These are phyloP conservation scores for Pterobdella sp. DNA, from an alignment of 2,888 invertebrate species.

Conservation along the genomic window DNA sequence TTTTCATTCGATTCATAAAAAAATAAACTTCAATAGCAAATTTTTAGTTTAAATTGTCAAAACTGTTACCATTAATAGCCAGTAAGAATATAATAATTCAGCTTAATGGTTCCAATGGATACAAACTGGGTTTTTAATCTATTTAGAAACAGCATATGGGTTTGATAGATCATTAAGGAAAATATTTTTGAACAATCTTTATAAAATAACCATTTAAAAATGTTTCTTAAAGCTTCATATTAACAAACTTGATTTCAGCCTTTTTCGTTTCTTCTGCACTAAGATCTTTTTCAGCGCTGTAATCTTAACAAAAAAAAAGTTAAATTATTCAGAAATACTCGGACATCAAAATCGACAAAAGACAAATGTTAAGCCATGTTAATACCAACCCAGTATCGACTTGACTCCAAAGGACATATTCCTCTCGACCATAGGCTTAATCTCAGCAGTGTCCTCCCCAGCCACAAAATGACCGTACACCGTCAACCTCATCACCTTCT, in stretches of 20 bases:
- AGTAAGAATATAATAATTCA: too few relatives aligned
- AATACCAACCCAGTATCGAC: conserved; percentile 66
- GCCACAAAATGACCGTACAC: conserved; percentile 99
- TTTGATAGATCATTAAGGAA: too few relatives aligned
- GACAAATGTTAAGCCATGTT: background rate
- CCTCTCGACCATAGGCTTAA: conserved; percentile 53
- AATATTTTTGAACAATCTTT: too few relatives aligned
- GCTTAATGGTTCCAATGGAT: too few relatives aligned
- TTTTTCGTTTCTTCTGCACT: conserved; percentile 81
- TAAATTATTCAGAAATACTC: background rate
- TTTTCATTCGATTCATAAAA: too few relatives aligned
- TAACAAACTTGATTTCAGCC: conserved; percentile 76
- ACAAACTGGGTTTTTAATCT: too few relatives aligned
- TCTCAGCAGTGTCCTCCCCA: conserved; percentile 76
- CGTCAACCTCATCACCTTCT: conserved; percentile 76
- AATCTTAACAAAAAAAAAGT: conserved; percentile 58
- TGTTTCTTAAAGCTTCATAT: background rate
- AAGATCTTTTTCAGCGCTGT: conserved; percentile 90
- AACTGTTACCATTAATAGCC: too few relatives aligned
- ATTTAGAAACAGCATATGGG: too few relatives aligned
- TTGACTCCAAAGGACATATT: conserved; percentile 91
- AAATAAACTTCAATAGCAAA: too few relatives aligned
- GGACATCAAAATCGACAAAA: background rate
- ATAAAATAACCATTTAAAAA: too few relatives aligned
- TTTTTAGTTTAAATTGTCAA: too few relatives aligned